Evolutionary conservation across 1,140 invertebrate genomes (phyloP).

Genomic region (Zaprionus vittiger): DNA sequence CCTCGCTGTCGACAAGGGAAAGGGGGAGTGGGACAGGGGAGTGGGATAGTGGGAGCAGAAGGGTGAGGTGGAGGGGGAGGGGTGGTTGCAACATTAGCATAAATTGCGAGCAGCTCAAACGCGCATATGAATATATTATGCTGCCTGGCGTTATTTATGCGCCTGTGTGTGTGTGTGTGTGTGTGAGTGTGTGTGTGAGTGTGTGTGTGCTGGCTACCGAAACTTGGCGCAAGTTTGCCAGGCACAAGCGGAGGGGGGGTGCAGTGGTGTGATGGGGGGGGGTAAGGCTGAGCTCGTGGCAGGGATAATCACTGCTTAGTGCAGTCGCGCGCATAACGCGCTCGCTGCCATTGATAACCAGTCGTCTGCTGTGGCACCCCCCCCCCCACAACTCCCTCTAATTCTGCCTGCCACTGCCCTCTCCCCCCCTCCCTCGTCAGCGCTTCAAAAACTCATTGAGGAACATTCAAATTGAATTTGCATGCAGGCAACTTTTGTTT

Average conservation of each 20-base stretch:
- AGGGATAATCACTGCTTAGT: slow-evolving; percentile 79
- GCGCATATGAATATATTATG: slow-evolving; percentile 75
- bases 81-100: slow-evolving; percentile 61
- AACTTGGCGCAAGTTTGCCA: slow-evolving; percentile 51
- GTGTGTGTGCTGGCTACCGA: slow-evolving; percentile 44
- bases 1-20: background rate
- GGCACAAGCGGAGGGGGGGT: background rate
- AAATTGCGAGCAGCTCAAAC: slow-evolving; percentile 69
- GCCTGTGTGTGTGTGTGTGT: slow-evolving; percentile 44
- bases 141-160: slow-evolving; percentile 40
- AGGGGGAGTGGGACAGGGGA: background rate
- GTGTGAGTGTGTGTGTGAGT: slow-evolving; percentile 47
- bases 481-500: slow-evolving; percentile 79
- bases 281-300: slow-evolving; percentile 37
- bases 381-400: background rate
- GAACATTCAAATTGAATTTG: slow-evolving; percentile 82
- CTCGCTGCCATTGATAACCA: slow-evolving; percentile 59
- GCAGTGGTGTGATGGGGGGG: background rate
- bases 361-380: slow-evolving; percentile 13
- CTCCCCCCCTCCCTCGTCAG: background rate
- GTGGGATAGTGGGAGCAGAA: background rate
- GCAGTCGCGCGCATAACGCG: slow-evolving; percentile 70
- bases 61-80: no score
- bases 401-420: background rate
- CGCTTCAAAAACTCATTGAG: slow-evolving; percentile 58